These are phyloP conservation scores for Phasia obesa DNA, from an alignment of 2,888 invertebrate genomes.

Conservation along the genomic window DNA sequence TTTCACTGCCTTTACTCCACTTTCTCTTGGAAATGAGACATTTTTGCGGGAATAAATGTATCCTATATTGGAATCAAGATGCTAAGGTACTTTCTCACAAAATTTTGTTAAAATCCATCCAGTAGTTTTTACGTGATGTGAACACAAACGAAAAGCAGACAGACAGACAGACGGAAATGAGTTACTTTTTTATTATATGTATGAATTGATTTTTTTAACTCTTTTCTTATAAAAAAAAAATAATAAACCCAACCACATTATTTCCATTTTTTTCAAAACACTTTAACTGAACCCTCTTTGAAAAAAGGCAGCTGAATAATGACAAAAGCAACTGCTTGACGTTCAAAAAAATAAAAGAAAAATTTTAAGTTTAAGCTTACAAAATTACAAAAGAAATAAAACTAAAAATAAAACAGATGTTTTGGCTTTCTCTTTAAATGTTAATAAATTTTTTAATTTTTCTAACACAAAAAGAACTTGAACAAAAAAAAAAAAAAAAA, in stretches of 20 bases:
- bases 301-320: background rate
- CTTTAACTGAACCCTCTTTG: background rate
- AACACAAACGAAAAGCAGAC: too few relatives aligned
- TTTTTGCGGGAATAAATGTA: too few relatives aligned
- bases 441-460: background rate
- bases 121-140: too few relatives aligned
- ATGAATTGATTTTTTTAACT: background rate
- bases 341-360: background rate
- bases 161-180: too few relatives aligned
- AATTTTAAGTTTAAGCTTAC: background rate
- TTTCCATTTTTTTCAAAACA: background rate
- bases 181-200: too few relatives aligned
- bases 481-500: too few relatives aligned
- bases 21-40: too few relatives aligned
- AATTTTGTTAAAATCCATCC: too few relatives aligned
- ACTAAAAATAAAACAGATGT: slow-evolving; percentile 18
- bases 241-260: too few relatives aligned
- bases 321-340: background rate
- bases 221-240: background rate
- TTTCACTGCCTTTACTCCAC: too few relatives aligned
- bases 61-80: too few relatives aligned
- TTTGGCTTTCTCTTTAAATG: slow-evolving; percentile 30
- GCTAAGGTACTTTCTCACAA: too few relatives aligned
- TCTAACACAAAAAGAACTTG: slow-evolving; percentile 17
- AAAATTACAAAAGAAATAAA: background rate